Conservation (phyloP, 2,888 invertebrate genomes). For the Drosophila meridionalis region DNA sequence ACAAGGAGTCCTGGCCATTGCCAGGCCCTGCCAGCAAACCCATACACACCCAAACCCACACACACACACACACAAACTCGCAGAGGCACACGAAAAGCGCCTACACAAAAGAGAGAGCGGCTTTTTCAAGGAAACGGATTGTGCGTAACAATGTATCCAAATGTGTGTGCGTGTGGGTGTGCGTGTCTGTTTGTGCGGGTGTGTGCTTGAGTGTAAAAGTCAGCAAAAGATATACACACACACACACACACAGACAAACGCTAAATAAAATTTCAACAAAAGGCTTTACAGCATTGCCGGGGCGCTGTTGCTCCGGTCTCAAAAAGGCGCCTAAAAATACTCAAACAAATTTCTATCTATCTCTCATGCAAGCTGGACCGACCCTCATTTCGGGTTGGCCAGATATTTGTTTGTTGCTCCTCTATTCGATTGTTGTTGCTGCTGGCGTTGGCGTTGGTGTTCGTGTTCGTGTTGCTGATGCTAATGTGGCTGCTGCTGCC, state of each 20-base stretch:
- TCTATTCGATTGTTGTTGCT: constrained; percentile 54
- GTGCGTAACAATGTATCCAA: constrained; percentile 66
- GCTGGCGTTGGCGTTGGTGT: constrained; percentile 21
- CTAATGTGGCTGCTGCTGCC: constrained; percentile 59
- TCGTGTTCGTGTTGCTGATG: constrained; percentile 45
- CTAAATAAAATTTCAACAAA: constrained; percentile 76
- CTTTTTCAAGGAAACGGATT: constrained; percentile 74
- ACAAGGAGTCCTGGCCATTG: constrained; percentile 69
- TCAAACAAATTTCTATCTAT: constrained; percentile 67
- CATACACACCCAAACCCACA: constrained; percentile 13
- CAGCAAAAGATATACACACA: constrained; percentile 75
- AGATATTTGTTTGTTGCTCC: constrained; percentile 55
- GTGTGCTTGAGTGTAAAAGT: constrained; percentile 57
- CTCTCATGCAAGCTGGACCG: constrained; percentile 60
- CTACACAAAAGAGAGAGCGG: constrained; percentile 75
- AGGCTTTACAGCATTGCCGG: constrained; percentile 52
- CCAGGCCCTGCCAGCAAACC: constrained; percentile 5
- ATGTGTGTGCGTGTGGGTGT: constrained; percentile 37
- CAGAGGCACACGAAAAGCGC: constrained; percentile 52
- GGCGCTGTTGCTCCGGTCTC: constrained; percentile 39
- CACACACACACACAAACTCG: constrained; percentile 2
- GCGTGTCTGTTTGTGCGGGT: constrained; percentile 27
- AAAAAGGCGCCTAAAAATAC: constrained; percentile 78
- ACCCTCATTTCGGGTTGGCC: constrained; percentile 79
- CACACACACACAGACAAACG: constrained; percentile 57